A percentile compares a stretch with the other conserved stretches of the same genome.
phyloP scores from a whole-genome alignment of 2,888 invertebrate species.

The Hoplodrina ambigua region DNA sequence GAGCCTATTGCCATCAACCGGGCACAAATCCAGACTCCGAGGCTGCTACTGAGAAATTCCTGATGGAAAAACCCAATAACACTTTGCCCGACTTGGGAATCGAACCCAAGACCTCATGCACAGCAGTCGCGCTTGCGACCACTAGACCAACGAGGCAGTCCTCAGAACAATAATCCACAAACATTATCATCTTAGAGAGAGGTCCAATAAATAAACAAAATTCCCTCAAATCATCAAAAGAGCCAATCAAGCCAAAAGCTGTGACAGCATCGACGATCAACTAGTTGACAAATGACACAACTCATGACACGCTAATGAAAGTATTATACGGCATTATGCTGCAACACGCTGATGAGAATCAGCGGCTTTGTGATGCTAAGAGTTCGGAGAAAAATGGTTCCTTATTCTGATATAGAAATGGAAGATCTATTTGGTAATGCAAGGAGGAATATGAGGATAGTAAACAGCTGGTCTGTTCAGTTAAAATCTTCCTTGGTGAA shows the following conservation, averaged over 20 bases:
- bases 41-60: too few species aligned
- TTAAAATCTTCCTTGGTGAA: too few species aligned
- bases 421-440: background rate
- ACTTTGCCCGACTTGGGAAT: too few species aligned
- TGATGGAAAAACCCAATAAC: too few species aligned
- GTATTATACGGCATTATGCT: conserved; percentile 66
- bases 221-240: conserved; percentile 35
- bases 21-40: too few species aligned
- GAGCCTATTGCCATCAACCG: too few species aligned
- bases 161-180: too few species aligned
- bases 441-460: background rate
- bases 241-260: conserved; percentile 64
- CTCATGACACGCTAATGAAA: conserved; percentile 60
- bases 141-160: too few species aligned
- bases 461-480: background rate
- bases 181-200: background rate
- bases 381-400: conserved; percentile 17
- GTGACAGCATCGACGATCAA: conserved; percentile 50
- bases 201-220: conserved; percentile 9
- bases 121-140: too few species aligned
- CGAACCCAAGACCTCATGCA: too few species aligned
- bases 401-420: background rate
- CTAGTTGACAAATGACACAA: conserved; percentile 62
- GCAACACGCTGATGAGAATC: conserved; percentile 51
- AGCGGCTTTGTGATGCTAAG: conserved; percentile 52